Percentiles rank a stretch among this genome's conserved stretches.
Evolutionary conservation across 2,888 invertebrate species (phyloP).

Genomic region (Oligia strigilis): DNA sequence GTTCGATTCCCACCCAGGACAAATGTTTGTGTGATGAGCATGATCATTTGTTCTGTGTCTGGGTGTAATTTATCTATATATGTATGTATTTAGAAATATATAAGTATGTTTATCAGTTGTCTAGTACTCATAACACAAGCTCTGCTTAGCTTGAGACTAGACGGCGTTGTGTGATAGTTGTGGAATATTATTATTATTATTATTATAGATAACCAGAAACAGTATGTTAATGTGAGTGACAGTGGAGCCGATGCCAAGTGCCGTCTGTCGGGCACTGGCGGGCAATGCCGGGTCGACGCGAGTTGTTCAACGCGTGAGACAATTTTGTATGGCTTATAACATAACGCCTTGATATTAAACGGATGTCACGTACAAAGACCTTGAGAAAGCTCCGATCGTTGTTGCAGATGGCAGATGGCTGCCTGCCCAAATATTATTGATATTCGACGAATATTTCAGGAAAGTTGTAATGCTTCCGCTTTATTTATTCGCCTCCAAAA

Average conservation of each 20-base stretch:
- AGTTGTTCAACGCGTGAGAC: conserved; percentile 73
- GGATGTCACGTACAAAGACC: conserved; percentile 81
- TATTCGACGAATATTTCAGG: conserved; percentile 58
- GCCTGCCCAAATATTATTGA: conserved; percentile 71
- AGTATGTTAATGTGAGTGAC: conserved; percentile 69
- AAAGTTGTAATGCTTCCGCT: conserved; percentile 44
- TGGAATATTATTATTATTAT: too few relatives aligned
- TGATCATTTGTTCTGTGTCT: too few relatives aligned
- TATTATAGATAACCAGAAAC: conserved; percentile 72
- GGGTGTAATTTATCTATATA: too few relatives aligned
- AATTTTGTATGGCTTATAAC: conserved; percentile 73
- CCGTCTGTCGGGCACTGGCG: conserved; percentile 32
- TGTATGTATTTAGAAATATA: too few relatives aligned
- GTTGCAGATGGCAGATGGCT: conserved; percentile 79
- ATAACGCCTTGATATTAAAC: conserved; percentile 73
- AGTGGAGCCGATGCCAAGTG: conserved; percentile 68
- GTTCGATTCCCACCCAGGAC: too few relatives aligned
- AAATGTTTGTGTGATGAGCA: too few relatives aligned
- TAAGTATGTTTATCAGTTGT: too few relatives aligned
- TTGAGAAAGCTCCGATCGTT: conserved; percentile 73
- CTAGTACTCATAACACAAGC: too few relatives aligned
- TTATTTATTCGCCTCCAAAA: conserved; percentile 24
- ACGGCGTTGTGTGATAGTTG: too few relatives aligned
- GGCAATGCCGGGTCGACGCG: conserved; percentile 63
- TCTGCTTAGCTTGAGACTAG: too few relatives aligned